These are phyloP conservation scores for Oryctolagus cuniculus DNA, from an alignment of 2,113 vertebrate genomes.

Conservation along the genomic window mOryCun1.1 NC_091444.1:7983001-7983500, in stretches of 20 bases:
- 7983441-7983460: background rate
- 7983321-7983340: background rate
- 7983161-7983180: background rate
- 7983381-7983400: conserved; percentile 50
- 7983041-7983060: background rate
- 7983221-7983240: background rate
- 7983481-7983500: background rate
- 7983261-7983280: background rate
- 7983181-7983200: fast-evolving
- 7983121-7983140: background rate
- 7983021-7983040: background rate
- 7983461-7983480: background rate
- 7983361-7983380: conserved; percentile 8
- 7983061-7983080: background rate
- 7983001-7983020: background rate
- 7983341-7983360: conserved; percentile 10
- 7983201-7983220: background rate
- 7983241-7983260: background rate
- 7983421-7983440: conserved; percentile 18
- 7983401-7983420: background rate
- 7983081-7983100: background rate
- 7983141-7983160: background rate
- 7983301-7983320: conserved; percentile 43
- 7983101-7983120: background rate
- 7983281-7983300: background rate